phyloP scores from a whole-genome alignment of 2,888 invertebrate species.

The Lordiphosa fenestrarum region DNA sequence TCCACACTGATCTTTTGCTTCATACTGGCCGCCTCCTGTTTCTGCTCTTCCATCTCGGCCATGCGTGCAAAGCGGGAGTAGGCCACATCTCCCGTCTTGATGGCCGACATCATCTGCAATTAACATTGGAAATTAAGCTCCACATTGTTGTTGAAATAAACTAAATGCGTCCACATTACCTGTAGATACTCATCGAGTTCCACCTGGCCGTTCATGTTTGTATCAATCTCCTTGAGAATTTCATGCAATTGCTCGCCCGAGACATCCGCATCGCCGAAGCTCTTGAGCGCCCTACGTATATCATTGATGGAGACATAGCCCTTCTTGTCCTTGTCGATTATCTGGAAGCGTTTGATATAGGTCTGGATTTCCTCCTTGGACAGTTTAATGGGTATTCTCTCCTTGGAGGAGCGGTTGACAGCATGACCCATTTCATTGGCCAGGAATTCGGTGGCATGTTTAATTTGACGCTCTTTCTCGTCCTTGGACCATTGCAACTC shows the following conservation, averaged over 20 bases:
- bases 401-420: conserved; percentile 92
- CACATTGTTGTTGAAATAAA: not conserved
- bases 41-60: conserved; percentile 94
- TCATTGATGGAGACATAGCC: conserved; percentile 99
- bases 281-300: conserved; percentile 95
- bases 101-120: conserved; percentile 97
- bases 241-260: conserved; percentile 97
- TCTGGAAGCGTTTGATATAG: conserved; percentile 96
- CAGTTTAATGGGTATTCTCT: conserved; percentile 94
- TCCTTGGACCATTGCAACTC: conserved; percentile 94
- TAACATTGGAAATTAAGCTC: not conserved
- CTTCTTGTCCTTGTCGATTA: conserved; percentile 97
- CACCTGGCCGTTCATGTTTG: conserved; percentile 99
- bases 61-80: conserved; percentile 97
- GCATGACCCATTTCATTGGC: conserved; percentile 98
- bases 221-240: conserved; percentile 98
- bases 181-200: conserved; percentile 99
- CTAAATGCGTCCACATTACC: conserved; percentile 82
- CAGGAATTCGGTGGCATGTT: conserved; percentile 91
- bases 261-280: conserved; percentile 89
- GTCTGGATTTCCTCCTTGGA: conserved; percentile 96
- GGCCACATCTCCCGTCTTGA: conserved; percentile 97
- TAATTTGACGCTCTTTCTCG: conserved; percentile 90
- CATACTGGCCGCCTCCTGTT: conserved; percentile 88
- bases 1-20: conserved; percentile 93